Conservation (phyloP, 2,888 invertebrate genomes). For the Lepetodrilus schrolli region DNA sequence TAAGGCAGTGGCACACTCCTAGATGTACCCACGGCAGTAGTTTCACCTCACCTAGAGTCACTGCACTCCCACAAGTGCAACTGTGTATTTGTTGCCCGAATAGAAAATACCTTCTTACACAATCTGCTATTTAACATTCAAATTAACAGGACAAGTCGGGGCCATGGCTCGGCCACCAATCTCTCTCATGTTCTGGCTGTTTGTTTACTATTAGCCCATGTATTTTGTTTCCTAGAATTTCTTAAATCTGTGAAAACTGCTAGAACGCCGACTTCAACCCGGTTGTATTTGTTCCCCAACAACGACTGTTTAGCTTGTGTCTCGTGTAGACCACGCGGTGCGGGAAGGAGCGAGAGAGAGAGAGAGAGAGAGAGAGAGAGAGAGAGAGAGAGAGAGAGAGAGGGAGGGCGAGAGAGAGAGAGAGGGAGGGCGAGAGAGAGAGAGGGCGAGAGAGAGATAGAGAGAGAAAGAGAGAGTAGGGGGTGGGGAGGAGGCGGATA, state of each 20-base stretch:
- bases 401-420: too few relatives aligned
- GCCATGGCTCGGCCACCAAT: not conserved
- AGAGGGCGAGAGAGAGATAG: too few relatives aligned
- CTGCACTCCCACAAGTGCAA: not conserved
- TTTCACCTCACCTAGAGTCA: not conserved
- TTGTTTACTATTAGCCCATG: conserved; percentile 2
- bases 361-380: not conserved
- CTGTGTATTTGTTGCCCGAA: not conserved
- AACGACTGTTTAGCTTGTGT: not conserved
- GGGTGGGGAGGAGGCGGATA: not conserved
- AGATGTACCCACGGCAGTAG: not conserved
- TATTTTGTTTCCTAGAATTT: conserved; percentile 26
- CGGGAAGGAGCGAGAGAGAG: too few relatives aligned
- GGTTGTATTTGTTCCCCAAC: not conserved
- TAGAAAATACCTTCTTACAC: not conserved
- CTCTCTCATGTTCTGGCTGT: not conserved
- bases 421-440: too few relatives aligned
- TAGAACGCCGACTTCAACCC: not conserved
- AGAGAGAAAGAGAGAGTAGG: not conserved
- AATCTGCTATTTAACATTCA: conserved; percentile 5
- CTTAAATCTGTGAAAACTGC: conserved; percentile 19
- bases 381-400: not conserved
- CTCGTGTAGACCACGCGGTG: not conserved
- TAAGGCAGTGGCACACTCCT: not conserved
- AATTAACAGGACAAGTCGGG: conserved; percentile 7